Evolutionary conservation across 2,797 vertebrate species (phyloP).

Genomic region (Peromyscus eremicus): DNA sequence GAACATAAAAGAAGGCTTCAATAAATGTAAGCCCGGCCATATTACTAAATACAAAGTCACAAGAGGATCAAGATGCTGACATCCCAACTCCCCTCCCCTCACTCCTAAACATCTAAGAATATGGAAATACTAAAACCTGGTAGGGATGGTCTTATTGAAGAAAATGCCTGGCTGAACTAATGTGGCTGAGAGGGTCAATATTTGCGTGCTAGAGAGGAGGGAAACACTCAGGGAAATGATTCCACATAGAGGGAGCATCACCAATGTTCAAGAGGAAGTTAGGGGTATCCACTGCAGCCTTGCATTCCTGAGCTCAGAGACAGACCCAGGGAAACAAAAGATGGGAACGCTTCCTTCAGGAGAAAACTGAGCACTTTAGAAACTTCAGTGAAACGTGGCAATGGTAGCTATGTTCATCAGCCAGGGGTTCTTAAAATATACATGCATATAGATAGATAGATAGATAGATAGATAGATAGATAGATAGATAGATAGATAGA

Average conservation of each 20-base stretch:
- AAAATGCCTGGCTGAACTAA: neutral
- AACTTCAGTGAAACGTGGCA: neutral
- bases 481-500: too few species aligned
- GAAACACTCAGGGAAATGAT: neutral
- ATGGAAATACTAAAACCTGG: neutral
- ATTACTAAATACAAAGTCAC: neutral
- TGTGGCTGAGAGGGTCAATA: neutral
- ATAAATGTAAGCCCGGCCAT: neutral
- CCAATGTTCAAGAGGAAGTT: neutral
- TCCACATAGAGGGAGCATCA: neutral
- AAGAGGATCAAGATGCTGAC: neutral
- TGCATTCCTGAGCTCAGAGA: neutral
- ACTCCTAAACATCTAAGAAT: neutral
- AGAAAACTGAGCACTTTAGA: neutral
- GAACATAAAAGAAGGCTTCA: neutral
- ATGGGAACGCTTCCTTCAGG: neutral
- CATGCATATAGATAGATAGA: too few species aligned
- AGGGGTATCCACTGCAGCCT: neutral
- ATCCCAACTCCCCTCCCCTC: neutral
- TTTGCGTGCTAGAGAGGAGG: neutral
- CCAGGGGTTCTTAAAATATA: neutral
- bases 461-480: neutral
- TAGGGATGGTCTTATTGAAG: neutral
- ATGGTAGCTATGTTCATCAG: neutral
- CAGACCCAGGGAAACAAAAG: neutral